phyloP scores from a whole-genome alignment of 2,888 invertebrate genomes.

The Mythimna pallens region DNA sequence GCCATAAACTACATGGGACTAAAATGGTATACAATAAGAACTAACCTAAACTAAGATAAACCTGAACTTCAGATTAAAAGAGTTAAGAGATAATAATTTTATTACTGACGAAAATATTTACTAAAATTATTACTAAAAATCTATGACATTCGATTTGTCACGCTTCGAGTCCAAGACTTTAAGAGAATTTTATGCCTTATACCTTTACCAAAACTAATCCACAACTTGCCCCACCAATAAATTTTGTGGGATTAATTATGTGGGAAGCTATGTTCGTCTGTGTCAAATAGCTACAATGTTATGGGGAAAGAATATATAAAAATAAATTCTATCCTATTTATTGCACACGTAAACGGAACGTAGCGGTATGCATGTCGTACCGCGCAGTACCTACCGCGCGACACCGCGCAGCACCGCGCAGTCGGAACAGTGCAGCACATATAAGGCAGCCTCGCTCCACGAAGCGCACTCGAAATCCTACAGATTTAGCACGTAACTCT shows the following conservation, averaged over 20 bases:
- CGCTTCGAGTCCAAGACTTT: background rate
- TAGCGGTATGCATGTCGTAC: conserved; percentile 55
- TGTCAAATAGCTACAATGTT: too few relatives aligned
- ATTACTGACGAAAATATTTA: too few relatives aligned
- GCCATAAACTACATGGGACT: too few relatives aligned
- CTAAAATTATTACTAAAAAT: background rate
- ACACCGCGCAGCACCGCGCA: conserved; percentile 66
- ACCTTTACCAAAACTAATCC: conserved; percentile 8
- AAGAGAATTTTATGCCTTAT: background rate
- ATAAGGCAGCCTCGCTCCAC: conserved; percentile 78
- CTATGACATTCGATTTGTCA: background rate
- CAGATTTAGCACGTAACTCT: conserved; percentile 77
- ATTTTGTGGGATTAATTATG: too few relatives aligned
- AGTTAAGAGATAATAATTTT: too few relatives aligned
- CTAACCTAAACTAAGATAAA: too few relatives aligned
- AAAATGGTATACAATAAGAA: too few relatives aligned
- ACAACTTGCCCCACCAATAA: conserved; percentile 8
- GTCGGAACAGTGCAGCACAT: conserved; percentile 81
- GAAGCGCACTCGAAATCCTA: conserved; percentile 81
- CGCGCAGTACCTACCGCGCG: conserved; percentile 60
- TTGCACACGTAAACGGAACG: conserved; percentile 35
- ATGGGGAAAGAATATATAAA: conserved; percentile 19
- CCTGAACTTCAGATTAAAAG: too few relatives aligned
- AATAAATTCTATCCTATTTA: conserved; percentile 46
- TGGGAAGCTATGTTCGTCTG: too few relatives aligned